These are phyloP conservation scores for Drosophila grimshawi DNA, from an alignment of 1,140 invertebrate genomes.

Conservation along the genomic window DNA sequence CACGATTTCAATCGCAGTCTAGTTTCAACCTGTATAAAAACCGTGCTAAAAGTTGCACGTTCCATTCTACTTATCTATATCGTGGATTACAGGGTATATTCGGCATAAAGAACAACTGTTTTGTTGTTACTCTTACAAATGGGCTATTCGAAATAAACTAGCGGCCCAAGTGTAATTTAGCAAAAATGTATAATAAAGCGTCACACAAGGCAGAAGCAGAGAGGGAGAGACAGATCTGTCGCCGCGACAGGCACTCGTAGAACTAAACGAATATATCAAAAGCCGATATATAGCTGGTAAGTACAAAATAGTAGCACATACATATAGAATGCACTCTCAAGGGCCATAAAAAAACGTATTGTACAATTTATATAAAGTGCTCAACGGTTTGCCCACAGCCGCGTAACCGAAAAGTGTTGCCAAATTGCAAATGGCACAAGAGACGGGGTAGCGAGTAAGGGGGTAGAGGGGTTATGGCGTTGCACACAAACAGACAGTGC, in stretches of 20 bases:
- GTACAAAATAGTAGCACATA: conserved; percentile 9
- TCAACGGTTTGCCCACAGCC: conserved; percentile 50
- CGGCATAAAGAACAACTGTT: conserved; percentile 23
- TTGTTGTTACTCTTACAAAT: conserved; percentile 40
- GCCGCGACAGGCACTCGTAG: conserved; percentile 9
- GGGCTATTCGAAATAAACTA: conserved; percentile 66
- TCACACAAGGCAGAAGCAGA: neutral
- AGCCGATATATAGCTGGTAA: conserved; percentile 51
- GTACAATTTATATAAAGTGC: conserved; percentile 83
- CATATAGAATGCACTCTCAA: conserved; percentile 59
- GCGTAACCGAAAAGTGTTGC: conserved; percentile 81
- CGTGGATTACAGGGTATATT: conserved; percentile 22
- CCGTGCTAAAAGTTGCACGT: too few relatives aligned
- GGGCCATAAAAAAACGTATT: conserved; percentile 75
- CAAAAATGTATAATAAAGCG: conserved; percentile 80
- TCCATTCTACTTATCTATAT: too few relatives aligned
- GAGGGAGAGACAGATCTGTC: neutral
- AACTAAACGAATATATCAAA: conserved; percentile 67
- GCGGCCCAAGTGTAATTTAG: conserved; percentile 78
- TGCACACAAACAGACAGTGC: conserved; percentile 48
- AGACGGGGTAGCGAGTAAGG: conserved; percentile 2
- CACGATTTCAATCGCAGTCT: too few relatives aligned
- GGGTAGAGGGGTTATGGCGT: neutral
- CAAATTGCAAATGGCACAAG: conserved; percentile 69
- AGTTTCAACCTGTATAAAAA: too few relatives aligned